These are phyloP conservation scores for Lucilia sericata DNA, from an alignment of 1,140 invertebrate genomes.

Conservation along the genomic window DNA sequence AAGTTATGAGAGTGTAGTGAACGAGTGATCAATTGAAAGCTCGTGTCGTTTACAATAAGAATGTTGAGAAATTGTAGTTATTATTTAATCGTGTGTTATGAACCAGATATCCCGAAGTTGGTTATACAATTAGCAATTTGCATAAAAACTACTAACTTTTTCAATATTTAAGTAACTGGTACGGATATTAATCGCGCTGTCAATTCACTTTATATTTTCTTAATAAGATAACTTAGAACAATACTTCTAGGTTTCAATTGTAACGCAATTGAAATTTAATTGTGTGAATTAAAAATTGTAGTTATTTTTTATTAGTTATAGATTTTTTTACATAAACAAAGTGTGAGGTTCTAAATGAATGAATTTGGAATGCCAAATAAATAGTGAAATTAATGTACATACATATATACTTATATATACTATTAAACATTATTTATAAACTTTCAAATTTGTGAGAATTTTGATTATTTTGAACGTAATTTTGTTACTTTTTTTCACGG, in stretches of 20 bases:
- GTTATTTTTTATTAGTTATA: too few species aligned
- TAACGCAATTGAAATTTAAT: conserved; percentile 33
- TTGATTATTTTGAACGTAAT: too few species aligned
- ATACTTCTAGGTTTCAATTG: neutral
- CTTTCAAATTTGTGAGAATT: too few species aligned
- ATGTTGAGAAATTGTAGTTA: neutral
- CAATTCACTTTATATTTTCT: neutral
- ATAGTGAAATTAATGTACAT: neutral
- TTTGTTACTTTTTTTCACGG: too few species aligned
- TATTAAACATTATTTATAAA: too few species aligned
- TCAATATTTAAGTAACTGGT: neutral
- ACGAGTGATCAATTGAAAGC: too few species aligned
- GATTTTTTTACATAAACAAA: neutral
- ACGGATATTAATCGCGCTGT: neutral
- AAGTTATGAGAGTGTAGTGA: too few species aligned
- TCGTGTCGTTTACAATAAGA: neutral
- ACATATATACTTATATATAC: too few species aligned
- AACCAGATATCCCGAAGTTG: neutral
- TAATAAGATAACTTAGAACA: neutral
- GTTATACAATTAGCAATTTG: neutral
- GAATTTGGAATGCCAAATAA: neutral
- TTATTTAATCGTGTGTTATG: neutral
- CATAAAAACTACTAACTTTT: neutral
- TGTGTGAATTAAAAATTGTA: conserved; percentile 31
- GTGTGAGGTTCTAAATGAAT: conserved; percentile 10